Evolutionary conservation across 2,888 invertebrate genomes (phyloP).

Genomic region (Sympetrum striolatum): DNA sequence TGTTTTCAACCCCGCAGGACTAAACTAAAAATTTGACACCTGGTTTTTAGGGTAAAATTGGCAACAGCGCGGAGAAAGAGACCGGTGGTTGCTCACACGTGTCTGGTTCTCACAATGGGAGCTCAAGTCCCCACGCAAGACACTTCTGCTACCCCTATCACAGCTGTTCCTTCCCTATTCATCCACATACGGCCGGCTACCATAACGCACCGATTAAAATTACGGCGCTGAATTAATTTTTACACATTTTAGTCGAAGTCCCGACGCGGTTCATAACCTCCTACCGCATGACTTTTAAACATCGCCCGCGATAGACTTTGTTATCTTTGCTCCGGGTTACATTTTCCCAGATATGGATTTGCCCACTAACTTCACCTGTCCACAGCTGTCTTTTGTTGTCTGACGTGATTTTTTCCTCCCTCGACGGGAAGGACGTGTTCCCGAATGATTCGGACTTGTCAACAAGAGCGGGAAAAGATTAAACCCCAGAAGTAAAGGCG

Average conservation of each 20-base stretch:
- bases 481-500: too few species aligned
- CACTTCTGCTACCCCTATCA: neutral
- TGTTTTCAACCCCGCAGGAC: neutral
- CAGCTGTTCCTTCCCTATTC: conserved; percentile 13
- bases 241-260: neutral
- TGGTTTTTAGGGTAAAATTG: conserved; percentile 12
- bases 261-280: neutral
- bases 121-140: neutral
- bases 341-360: neutral
- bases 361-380: neutral
- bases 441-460: too few species aligned
- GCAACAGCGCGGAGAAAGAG: conserved; percentile 23
- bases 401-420: neutral
- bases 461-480: too few species aligned
- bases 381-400: neutral
- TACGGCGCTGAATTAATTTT: neutral
- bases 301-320: too few species aligned
- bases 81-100: conserved; percentile 19
- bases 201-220: neutral
- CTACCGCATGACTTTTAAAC: neutral
- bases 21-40: conserved; percentile 25
- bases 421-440: too few species aligned
- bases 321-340: neutral
- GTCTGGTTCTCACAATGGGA: conserved; percentile 4
- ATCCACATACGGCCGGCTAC: neutral